Evolutionary conservation across 2,888 invertebrate genomes (phyloP).

Genomic region (Lithophane socia): DNA sequence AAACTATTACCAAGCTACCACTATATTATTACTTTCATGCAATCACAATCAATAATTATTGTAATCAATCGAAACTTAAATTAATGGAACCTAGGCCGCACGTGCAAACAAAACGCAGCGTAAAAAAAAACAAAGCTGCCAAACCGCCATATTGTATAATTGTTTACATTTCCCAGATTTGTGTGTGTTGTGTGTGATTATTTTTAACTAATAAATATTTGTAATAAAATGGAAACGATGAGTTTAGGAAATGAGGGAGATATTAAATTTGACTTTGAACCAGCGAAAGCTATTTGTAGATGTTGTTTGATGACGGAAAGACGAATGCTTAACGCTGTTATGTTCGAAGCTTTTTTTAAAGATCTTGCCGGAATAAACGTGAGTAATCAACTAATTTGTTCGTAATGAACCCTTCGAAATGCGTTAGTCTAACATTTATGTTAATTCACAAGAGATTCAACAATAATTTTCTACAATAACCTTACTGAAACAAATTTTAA

Average conservation of each 20-base stretch:
- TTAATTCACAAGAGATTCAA: not conserved
- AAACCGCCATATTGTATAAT: conserved; percentile 60
- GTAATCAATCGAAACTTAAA: no score
- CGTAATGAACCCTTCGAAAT: not conserved
- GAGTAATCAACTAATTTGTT: conserved; percentile 63
- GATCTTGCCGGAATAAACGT: conserved; percentile 81
- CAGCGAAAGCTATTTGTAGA: conserved; percentile 75
- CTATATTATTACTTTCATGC: not conserved
- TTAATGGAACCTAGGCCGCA: not conserved
- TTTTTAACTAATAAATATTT: not conserved
- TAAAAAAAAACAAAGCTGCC: conserved; percentile 23
- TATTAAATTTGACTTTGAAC: conserved; percentile 69
- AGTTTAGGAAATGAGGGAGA: conserved; percentile 57
- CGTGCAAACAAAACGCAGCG: conserved; percentile 20
- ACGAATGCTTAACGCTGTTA: conserved; percentile 69
- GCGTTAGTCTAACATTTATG: not conserved
- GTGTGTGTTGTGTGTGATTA: conserved; percentile 14
- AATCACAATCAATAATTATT: not conserved
- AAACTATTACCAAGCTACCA: not conserved
- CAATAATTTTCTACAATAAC: not conserved
- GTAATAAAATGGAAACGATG: conserved; percentile 48
- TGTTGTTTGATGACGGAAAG: conserved; percentile 81
- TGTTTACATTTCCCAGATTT: conserved; percentile 53
- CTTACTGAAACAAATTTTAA: not conserved
- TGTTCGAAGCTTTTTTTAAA: conserved; percentile 70